phyloP scores from a whole-genome alignment of 2,113 vertebrate species.

The Ciconia maguari region DNA sequence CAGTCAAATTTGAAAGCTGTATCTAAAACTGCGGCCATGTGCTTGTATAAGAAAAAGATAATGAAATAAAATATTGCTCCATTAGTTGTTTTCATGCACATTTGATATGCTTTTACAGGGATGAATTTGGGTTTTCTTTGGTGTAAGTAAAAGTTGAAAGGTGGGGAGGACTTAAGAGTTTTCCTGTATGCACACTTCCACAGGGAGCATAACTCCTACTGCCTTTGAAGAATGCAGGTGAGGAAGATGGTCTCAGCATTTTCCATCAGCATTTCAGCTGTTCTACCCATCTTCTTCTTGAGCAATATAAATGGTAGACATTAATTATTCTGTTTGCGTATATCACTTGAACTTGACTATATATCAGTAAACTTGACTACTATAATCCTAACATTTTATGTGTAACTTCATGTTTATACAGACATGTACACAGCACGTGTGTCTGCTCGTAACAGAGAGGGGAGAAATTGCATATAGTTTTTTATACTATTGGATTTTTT shows the following conservation, averaged over 20 bases:
- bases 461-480: neutral
- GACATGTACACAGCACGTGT: rapidly evolving
- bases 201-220: neutral
- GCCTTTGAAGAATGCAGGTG: neutral
- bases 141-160: neutral
- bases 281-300: neutral
- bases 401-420: neutral
- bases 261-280: neutral
- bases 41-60: neutral
- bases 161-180: neutral
- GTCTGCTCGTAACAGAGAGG: neutral
- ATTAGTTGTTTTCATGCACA: neutral
- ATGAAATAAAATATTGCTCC: neutral
- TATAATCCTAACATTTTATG: neutral
- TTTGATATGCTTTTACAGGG: neutral
- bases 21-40: neutral
- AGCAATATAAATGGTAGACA: neutral
- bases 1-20: neutral
- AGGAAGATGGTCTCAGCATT: neutral
- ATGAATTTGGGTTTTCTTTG: neutral
- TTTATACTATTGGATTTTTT: neutral
- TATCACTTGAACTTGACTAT: neutral
- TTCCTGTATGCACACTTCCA: neutral
- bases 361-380: neutral
- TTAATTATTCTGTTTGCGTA: neutral